These are phyloP conservation scores for Thamnophis sirtalis DNA, from an alignment of 2,113 vertebrate species.

Conservation along the genomic window DNA sequence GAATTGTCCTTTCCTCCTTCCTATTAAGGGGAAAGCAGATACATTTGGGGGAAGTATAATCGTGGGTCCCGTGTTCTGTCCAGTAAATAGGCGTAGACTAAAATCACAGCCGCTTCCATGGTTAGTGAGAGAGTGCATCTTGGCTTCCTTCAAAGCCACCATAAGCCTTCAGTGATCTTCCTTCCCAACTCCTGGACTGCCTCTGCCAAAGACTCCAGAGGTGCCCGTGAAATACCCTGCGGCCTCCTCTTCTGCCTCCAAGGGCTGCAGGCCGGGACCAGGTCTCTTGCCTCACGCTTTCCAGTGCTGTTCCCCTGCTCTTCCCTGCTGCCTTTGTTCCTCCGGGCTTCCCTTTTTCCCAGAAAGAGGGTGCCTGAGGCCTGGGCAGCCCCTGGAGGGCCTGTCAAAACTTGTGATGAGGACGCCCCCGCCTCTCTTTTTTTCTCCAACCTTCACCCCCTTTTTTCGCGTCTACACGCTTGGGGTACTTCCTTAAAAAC, in stretches of 20 bases:
- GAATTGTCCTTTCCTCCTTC: neutral
- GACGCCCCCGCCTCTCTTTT: neutral
- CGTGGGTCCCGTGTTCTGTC: neutral
- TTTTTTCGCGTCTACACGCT: neutral
- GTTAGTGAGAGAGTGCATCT: neutral
- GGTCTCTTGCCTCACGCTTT: neutral
- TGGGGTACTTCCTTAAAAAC: neutral
- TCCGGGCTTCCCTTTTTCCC: too few relatives aligned
- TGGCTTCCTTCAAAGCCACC: neutral
- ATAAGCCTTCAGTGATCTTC: neutral
- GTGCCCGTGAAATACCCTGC: neutral
- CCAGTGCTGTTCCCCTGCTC: neutral
- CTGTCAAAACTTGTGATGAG: neutral
- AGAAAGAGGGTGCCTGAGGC: neutral
- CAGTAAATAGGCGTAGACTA: neutral
- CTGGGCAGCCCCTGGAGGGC: neutral
- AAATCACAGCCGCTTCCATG: neutral
- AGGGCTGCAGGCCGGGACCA: neutral
- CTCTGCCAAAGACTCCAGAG: too few relatives aligned
- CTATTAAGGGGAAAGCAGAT: neutral
- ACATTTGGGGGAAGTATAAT: neutral
- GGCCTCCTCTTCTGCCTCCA: neutral
- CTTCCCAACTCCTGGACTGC: neutral
- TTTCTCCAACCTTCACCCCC: neutral
- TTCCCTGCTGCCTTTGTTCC: too few relatives aligned